Evolutionary conservation across 2,113 vertebrate genomes (phyloP).

Genomic region (Serinus canaria): DNA sequence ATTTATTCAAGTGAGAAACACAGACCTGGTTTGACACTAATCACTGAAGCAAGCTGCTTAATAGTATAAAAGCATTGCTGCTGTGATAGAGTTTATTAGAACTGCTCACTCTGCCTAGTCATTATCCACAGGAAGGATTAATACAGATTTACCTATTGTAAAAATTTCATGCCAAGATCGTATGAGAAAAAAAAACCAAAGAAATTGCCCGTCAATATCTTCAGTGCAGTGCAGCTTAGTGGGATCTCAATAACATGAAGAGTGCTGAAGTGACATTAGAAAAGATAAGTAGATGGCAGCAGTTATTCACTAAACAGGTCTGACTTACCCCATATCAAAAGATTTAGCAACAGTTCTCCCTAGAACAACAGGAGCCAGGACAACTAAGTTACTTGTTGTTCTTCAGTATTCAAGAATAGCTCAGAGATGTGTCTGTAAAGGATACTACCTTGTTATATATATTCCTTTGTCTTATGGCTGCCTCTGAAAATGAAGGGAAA

Average conservation of each 20-base stretch:
- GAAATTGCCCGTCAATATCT: background rate
- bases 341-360: background rate
- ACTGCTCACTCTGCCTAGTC: background rate
- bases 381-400: background rate
- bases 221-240: background rate
- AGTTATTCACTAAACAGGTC: background rate
- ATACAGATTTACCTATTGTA: background rate
- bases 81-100: background rate
- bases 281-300: background rate
- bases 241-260: background rate
- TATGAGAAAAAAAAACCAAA: background rate
- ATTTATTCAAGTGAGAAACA: background rate
- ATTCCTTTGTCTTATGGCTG: background rate
- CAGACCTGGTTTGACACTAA: background rate
- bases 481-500: background rate
- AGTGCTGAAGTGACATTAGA: background rate
- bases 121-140: background rate
- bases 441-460: background rate
- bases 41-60: background rate
- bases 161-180: background rate
- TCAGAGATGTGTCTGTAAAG: background rate
- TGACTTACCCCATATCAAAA: accelerated
- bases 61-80: background rate
- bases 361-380: background rate
- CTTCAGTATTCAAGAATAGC: background rate